These are phyloP conservation scores for Panthera tigris DNA, from an alignment of 2,113 vertebrate species.

Conservation along the genomic window DNA sequence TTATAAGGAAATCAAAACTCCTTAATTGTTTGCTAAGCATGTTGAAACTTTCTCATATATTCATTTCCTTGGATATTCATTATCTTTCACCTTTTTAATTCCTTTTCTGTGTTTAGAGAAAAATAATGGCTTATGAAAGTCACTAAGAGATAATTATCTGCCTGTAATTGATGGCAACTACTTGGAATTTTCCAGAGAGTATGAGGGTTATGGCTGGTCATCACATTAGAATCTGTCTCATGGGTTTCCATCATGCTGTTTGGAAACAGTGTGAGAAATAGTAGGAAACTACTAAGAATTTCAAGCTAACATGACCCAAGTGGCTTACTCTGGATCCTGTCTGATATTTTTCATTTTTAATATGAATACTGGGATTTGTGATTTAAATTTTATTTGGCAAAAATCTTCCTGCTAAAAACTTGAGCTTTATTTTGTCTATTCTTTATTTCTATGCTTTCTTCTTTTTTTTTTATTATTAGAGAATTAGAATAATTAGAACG, in stretches of 20 bases:
- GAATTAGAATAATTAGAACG: constrained; percentile 27
- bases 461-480: not conserved
- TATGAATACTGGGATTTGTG: constrained; percentile 3
- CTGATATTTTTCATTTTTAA: constrained; percentile 56
- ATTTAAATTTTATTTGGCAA: constrained; percentile 41
- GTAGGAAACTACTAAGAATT: not conserved
- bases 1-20: not conserved
- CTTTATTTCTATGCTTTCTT: not conserved
- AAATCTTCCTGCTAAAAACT: not conserved
- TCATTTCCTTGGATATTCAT: not conserved
- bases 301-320: not conserved
- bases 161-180: constrained; percentile 11
- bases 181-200: constrained; percentile 33
- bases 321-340: not conserved
- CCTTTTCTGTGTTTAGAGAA: constrained; percentile 57
- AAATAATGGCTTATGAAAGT: not conserved
- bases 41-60: not conserved
- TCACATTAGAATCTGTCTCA: not conserved
- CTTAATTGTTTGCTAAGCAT: constrained; percentile 5
- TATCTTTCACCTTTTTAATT: constrained; percentile 37
- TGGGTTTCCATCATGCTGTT: not conserved
- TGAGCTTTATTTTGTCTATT: not conserved
- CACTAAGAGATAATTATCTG: not conserved
- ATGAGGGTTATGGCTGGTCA: not conserved
- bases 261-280: not conserved